phyloP scores from a whole-genome alignment of 2,888 invertebrate genomes.

The Eustalomyia histrio region DNA sequence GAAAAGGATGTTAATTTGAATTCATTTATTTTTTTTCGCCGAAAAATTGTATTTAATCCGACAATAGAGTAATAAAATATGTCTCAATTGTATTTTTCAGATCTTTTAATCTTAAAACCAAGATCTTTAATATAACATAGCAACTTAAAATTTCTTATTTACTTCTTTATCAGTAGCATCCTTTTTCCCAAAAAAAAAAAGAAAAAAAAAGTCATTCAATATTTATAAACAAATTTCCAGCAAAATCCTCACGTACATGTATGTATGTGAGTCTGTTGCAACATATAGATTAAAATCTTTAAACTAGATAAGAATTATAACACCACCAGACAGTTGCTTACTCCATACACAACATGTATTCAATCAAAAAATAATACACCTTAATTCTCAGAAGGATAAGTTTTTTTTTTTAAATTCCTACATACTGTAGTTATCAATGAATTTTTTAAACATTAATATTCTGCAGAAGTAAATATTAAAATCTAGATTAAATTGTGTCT shows the following conservation, averaged over 20 bases:
- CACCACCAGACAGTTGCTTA: conserved; percentile 12
- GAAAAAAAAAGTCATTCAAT: neutral
- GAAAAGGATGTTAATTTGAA: too few species aligned
- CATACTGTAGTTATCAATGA: too few species aligned
- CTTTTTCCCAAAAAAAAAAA: neutral
- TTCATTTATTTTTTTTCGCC: too few species aligned
- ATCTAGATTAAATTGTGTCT: neutral
- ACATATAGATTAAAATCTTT: conserved; percentile 38
- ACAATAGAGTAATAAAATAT: neutral
- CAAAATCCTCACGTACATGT: conserved; percentile 15
- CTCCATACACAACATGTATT: neutral
- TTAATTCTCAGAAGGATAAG: conserved; percentile 4
- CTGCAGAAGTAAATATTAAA: neutral
- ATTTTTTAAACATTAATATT: neutral
- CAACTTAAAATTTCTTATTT: conserved; percentile 10
- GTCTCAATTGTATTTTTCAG: neutral
- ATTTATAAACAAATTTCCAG: conserved; percentile 22
- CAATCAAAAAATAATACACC: neutral
- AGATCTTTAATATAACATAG: neutral
- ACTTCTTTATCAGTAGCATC: conserved; percentile 37
- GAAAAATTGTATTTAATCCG: neutral
- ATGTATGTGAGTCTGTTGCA: conserved; percentile 3
- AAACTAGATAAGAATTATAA: conserved; percentile 42
- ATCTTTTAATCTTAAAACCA: neutral
- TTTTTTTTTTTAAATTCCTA: neutral